phyloP scores from a whole-genome alignment of 2,113 vertebrate species.

The Phalacrocorax brasilianus region DNA sequence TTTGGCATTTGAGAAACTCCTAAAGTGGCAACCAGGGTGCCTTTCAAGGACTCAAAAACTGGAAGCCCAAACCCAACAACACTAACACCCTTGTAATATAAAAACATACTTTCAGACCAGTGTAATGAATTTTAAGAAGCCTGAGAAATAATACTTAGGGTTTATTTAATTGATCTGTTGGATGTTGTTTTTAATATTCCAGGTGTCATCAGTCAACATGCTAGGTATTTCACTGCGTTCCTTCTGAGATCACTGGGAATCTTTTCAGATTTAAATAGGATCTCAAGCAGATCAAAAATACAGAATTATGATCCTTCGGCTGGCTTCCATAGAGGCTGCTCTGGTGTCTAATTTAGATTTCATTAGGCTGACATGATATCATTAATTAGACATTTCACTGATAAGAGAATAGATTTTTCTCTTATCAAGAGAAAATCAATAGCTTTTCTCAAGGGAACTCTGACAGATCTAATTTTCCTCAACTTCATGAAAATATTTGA shows the following conservation, averaged over 20 bases:
- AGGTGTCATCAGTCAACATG: background rate
- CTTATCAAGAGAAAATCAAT: slow-evolving; percentile 27
- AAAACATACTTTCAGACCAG: background rate
- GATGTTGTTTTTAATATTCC: background rate
- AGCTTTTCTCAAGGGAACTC: background rate
- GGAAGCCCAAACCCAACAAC: background rate
- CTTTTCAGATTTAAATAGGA: background rate
- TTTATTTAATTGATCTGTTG: background rate
- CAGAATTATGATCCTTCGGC: background rate
- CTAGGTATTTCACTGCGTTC: background rate
- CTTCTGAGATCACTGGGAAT: background rate
- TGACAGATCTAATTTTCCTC: slow-evolving; percentile 24
- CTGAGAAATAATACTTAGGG: background rate
- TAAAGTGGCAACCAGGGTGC: background rate
- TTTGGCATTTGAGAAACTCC: background rate
- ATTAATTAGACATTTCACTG: slow-evolving; percentile 44
- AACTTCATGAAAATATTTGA: slow-evolving; percentile 29
- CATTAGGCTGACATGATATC: slow-evolving; percentile 7
- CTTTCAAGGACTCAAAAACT: background rate
- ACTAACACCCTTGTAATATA: background rate
- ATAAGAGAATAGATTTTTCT: slow-evolving; percentile 36
- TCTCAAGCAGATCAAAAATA: background rate
- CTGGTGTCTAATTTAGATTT: slow-evolving; percentile 44
- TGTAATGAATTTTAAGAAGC: background rate
- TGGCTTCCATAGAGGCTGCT: background rate